These are phyloP conservation scores for Pelvicachromis taeniatus DNA, from an alignment of 2,113 vertebrate species.

Conservation along the genomic window DNA sequence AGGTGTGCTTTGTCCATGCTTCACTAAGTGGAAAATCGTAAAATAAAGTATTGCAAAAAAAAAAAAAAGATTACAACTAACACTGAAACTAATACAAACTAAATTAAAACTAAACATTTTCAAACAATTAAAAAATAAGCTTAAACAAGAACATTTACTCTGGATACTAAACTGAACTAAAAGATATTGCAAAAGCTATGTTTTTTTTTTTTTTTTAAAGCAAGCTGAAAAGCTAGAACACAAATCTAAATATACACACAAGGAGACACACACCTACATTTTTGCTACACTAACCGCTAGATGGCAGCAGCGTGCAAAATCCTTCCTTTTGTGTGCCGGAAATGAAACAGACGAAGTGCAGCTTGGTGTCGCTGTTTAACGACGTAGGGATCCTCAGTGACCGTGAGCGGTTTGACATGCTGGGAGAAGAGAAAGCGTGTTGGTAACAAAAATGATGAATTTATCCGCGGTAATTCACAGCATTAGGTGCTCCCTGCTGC, in stretches of 20 bases:
- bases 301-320: neutral
- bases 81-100: neutral
- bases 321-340: fast-evolving
- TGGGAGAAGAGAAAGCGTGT: neutral
- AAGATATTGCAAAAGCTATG: neutral
- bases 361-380: constrained; percentile 26
- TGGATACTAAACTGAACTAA: neutral
- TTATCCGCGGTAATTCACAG: constrained; percentile 49
- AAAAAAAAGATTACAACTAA: neutral
- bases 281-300: neutral
- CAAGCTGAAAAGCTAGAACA: neutral
- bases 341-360: neutral
- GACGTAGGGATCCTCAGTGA: constrained; percentile 29
- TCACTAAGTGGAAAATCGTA: neutral
- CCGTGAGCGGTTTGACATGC: constrained; percentile 40
- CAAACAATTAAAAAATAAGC: neutral
- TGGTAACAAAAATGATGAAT: constrained; percentile 38
- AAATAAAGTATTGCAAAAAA: neutral
- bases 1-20: neutral
- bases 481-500: constrained; percentile 60
- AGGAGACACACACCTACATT: neutral
- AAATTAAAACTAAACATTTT: neutral
- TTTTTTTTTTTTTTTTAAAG: too few relatives aligned
- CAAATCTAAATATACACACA: neutral
- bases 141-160: neutral